Evolutionary conservation across 2,888 invertebrate species (phyloP).

Genomic region (Heliconius erato): DNA sequence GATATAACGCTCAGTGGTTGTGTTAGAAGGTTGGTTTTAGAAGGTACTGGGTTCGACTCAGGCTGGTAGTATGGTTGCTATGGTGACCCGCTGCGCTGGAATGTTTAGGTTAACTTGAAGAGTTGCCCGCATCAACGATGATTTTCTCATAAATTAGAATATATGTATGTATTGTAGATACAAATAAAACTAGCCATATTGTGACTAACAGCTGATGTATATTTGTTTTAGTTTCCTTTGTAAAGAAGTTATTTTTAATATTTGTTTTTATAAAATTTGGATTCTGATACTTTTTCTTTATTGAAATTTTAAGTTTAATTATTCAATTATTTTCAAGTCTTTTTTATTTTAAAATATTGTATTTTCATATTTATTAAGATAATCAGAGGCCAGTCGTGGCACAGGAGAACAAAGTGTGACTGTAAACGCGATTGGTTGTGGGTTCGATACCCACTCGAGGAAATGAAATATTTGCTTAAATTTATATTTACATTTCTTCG

Average conservation of each 20-base stretch:
- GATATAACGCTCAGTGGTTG: conserved; percentile 68
- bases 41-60: conserved; percentile 64
- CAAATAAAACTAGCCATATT: conserved; percentile 24
- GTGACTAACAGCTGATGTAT: conserved; percentile 19
- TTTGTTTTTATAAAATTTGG: too few relatives aligned
- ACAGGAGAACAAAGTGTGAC: too few relatives aligned
- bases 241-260: not conserved
- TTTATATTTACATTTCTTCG: too few relatives aligned
- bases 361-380: too few relatives aligned
- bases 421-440: too few relatives aligned
- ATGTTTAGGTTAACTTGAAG: conserved; percentile 64
- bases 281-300: too few relatives aligned
- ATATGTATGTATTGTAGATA: conserved; percentile 30
- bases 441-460: too few relatives aligned
- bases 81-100: conserved; percentile 84
- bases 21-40: conserved; percentile 77
- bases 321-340: too few relatives aligned
- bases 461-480: too few relatives aligned
- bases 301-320: too few relatives aligned
- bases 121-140: conserved; percentile 72
- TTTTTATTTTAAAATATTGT: too few relatives aligned
- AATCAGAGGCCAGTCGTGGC: too few relatives aligned
- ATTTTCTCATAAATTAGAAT: conserved; percentile 73
- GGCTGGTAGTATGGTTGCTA: conserved; percentile 79
- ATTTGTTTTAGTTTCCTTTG: not conserved